phyloP scores from a whole-genome alignment of 1,140 invertebrate species.

The Rhysida immarginata region DNA sequence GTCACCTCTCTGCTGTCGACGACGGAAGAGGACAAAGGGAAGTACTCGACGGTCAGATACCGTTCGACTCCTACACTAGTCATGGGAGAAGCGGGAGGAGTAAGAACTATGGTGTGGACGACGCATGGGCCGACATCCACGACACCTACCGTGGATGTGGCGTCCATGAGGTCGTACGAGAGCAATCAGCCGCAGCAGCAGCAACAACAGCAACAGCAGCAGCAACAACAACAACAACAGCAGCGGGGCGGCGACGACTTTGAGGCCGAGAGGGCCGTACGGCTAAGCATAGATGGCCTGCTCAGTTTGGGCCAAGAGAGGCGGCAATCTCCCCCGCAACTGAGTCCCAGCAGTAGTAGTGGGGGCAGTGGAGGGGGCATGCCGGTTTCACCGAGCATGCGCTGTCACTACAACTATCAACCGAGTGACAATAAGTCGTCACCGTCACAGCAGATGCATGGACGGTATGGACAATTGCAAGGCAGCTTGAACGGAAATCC shows the following conservation, averaged over 20 bases:
- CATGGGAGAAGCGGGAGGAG: slow-evolving; percentile 73
- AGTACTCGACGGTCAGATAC: not conserved
- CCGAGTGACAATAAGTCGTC: not conserved
- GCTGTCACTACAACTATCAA: not conserved
- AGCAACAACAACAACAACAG: slow-evolving; percentile 19
- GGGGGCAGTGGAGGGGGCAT: slow-evolving; percentile 12
- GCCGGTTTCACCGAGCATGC: not conserved
- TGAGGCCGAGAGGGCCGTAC: slow-evolving; percentile 32
- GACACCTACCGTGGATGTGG: slow-evolving; percentile 28
- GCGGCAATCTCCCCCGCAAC: slow-evolving; percentile 10
- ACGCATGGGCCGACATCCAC: not conserved
- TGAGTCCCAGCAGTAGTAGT: slow-evolving; percentile 10
- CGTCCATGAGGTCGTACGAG: slow-evolving; percentile 24
- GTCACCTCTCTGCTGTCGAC: not conserved
- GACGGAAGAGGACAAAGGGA: not conserved
- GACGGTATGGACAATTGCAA: not conserved
- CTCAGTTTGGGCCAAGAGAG: slow-evolving; percentile 55
- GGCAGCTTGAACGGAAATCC: not conserved
- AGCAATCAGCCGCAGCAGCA: slow-evolving; percentile 34
- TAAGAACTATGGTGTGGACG: slow-evolving; percentile 81
- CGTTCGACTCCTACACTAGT: slow-evolving; percentile 13
- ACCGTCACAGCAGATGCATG: not conserved
- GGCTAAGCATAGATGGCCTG: slow-evolving; percentile 63
- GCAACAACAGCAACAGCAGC: slow-evolving; percentile 26
- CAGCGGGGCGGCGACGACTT: not conserved